Conservation (phyloP, 2,797 vertebrate genomes). For the Myoxocephalus aenaeus region DNA sequence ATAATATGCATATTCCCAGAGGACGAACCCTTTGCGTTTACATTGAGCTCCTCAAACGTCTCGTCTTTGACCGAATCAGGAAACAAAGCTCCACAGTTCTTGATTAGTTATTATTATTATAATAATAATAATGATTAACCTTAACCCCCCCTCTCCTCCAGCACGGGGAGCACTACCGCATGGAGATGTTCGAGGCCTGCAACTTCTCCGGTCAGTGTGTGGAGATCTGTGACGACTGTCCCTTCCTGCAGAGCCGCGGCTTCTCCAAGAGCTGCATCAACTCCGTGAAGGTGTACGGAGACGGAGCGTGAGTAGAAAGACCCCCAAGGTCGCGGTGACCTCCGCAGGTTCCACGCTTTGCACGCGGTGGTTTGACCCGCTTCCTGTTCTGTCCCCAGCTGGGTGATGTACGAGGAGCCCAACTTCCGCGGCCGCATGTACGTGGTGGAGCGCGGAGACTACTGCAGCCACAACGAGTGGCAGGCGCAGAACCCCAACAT, state of each 20-base stretch:
- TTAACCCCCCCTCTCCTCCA: slow-evolving; percentile 41
- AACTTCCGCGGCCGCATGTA: slow-evolving; percentile 94
- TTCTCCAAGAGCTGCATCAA: slow-evolving; percentile 91
- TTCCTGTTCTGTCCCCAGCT: slow-evolving; percentile 74
- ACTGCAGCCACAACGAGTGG: slow-evolving; percentile 88
- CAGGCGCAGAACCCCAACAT: slow-evolving; percentile 89
- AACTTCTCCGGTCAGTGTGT: slow-evolving; percentile 90
- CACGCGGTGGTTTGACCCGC: too few relatives aligned
- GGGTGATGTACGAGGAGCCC: slow-evolving; percentile 95
- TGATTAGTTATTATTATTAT: too few relatives aligned
- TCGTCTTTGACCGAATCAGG: too few relatives aligned
- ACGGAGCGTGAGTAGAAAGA: slow-evolving; percentile 87
- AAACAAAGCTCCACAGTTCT: too few relatives aligned
- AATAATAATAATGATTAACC: too few relatives aligned
- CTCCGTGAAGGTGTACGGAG: slow-evolving; percentile 90
- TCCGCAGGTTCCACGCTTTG: too few relatives aligned
- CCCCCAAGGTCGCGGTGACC: too few relatives aligned
- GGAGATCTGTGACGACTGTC: slow-evolving; percentile 90
- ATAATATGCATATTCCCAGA: too few relatives aligned
- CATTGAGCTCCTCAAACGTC: too few relatives aligned
- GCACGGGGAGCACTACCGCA: slow-evolving; percentile 92
- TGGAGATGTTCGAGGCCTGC: slow-evolving; percentile 89
- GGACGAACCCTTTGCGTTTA: too few relatives aligned
- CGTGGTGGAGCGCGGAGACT: slow-evolving; percentile 91
- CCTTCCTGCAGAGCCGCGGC: slow-evolving; percentile 90